Conservation (phyloP, 2,113 vertebrate genomes). For the Rhinolophus sinicus region DNA sequence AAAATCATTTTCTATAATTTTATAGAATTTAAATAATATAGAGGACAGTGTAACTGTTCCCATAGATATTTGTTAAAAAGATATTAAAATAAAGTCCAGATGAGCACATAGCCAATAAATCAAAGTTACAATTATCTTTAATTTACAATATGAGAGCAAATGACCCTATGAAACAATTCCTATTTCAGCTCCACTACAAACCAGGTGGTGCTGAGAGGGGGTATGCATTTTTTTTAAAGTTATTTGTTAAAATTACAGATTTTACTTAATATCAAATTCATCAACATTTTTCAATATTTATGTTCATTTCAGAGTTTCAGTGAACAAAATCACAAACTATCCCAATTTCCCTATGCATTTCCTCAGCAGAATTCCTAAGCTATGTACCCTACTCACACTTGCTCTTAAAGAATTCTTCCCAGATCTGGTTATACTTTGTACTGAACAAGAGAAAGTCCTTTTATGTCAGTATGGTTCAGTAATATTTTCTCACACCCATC, state of each 20-base stretch:
- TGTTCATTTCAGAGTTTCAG: neutral
- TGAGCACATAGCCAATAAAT: neutral
- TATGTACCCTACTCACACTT: neutral
- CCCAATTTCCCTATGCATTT: neutral
- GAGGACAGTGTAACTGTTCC: neutral
- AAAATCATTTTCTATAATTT: neutral
- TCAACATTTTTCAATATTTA: neutral
- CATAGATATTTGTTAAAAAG: neutral
- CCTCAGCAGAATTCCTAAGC: neutral
- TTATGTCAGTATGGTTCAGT: neutral
- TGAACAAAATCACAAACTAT: neutral
- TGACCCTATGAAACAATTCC: neutral
- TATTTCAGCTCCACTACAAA: neutral
- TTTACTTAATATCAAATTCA: neutral
- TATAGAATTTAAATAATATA: neutral
- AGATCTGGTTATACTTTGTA: neutral
- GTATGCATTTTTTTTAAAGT: neutral
- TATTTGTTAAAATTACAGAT: neutral
- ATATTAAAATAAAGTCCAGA: neutral
- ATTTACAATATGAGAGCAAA: neutral
- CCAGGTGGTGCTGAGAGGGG: accelerated
- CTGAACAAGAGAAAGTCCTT: neutral
- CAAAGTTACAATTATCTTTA: neutral
- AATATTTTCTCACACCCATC: neutral
- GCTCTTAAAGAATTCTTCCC: neutral